These are phyloP conservation scores for Koerneria pararmatus DNA, from an alignment of 2,888 invertebrate species.

Conservation along the genomic window DNA sequence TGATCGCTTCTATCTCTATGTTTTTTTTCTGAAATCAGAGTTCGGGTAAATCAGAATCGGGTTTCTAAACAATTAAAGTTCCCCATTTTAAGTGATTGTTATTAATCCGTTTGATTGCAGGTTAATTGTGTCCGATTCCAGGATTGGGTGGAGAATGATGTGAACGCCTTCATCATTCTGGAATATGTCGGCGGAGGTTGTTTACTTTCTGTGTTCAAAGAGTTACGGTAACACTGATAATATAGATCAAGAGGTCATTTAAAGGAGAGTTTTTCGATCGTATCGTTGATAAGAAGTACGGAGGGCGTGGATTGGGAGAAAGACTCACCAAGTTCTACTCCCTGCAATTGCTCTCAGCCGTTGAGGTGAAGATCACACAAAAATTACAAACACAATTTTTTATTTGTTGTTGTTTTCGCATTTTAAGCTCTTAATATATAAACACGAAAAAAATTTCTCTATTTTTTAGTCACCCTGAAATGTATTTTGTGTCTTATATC, in stretches of 20 bases:
- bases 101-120: slow-evolving; percentile 63
- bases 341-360: slow-evolving; percentile 79
- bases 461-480: background rate
- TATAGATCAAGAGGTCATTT: slow-evolving; percentile 35
- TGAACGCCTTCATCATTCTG: slow-evolving; percentile 77
- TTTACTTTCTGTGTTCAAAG: slow-evolving; percentile 46
- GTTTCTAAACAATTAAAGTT: background rate
- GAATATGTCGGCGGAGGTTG: slow-evolving; percentile 66
- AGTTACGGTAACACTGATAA: slow-evolving; percentile 3
- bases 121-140: slow-evolving; percentile 78
- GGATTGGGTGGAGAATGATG: slow-evolving; percentile 74
- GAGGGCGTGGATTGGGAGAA: slow-evolving; percentile 69
- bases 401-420: background rate
- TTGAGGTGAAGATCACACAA: slow-evolving; percentile 62
- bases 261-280: slow-evolving; percentile 81
- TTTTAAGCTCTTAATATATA: background rate
- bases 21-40: background rate
- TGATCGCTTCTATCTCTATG: no score
- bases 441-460: background rate
- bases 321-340: slow-evolving; percentile 73
- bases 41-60: background rate
- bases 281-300: slow-evolving; percentile 65
- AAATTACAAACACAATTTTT: background rate
- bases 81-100: background rate
- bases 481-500: no score